Evolutionary conservation across 2,888 invertebrate genomes (phyloP), one percentile per base, ranked within the genome.

Genomic region (Lasius platythorax): DNA sequence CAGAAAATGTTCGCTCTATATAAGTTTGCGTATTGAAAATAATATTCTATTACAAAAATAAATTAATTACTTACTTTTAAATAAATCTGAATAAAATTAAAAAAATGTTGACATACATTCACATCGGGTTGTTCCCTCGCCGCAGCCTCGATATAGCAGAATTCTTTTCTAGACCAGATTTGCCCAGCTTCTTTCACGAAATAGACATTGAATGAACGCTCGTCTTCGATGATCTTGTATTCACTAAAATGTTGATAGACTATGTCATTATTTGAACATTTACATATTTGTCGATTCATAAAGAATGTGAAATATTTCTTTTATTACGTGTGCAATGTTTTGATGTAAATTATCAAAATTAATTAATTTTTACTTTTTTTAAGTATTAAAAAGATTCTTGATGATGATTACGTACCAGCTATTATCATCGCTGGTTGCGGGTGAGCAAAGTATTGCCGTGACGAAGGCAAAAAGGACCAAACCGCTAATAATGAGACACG

Each of bases 91-190:
- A 66, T 75, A 23, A 72, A 18, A 70, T 79, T 33, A 11, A 18
- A 23, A 70, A 3, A 50, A n/a, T 28, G 12, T 37, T 46, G 1
- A 46, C 46, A 53, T 92, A 94, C 94, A 73, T 92, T 91, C 37
- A 87, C 87, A 23, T 93, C 90, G 0, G 92, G 90, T 89, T 93
- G 89, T 4, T 88, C 84, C 11, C 91, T 91, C 5, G 93, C 93
- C 0, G 93, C 89, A 4, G 92, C 89, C 78, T 94, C 94, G 15
- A 94, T 89, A 84, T 90, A 86, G 66, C 94, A 94, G 18, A 93
- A 85, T 58, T 94, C 93, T 37, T 67, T 87, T 12, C 46, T 73
- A 1, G 91, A 90, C 94, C 94, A 94, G n/a, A 88, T 87, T 15
- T 90, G 90, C 73, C 92, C 91, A 30, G 86, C 91, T 79, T 93